Conservation (phyloP, 2,113 vertebrate species). For the Leptosomus discolor region DNA sequence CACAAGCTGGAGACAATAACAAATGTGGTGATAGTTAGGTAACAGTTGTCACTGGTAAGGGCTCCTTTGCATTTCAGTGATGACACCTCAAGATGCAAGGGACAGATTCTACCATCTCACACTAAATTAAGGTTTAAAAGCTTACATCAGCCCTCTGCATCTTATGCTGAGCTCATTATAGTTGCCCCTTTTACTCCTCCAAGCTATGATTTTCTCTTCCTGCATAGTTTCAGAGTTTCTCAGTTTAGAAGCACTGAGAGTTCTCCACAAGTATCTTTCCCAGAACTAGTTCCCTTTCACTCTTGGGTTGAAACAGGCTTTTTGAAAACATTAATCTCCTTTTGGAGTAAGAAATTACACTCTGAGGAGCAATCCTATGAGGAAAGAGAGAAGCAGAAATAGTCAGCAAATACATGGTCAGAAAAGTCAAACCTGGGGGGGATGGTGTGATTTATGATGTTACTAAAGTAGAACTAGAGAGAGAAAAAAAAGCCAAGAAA, state of each 20-base stretch:
- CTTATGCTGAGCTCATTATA: background rate
- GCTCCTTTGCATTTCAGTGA: background rate
- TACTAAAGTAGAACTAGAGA: background rate
- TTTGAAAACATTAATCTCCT: slow-evolving; percentile 18
- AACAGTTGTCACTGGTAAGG: background rate
- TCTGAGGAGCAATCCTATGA: background rate
- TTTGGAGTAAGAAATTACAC: background rate
- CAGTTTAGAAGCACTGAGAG: background rate
- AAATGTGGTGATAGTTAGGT: background rate
- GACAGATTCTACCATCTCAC: background rate
- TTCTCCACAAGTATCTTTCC: background rate
- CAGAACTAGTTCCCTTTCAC: background rate
- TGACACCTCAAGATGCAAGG: background rate
- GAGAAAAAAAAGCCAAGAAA: background rate
- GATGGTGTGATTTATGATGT: background rate
- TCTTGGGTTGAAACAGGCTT: background rate
- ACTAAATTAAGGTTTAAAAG: background rate
- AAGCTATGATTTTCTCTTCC: background rate
- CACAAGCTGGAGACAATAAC: background rate
- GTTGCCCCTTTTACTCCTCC: background rate
- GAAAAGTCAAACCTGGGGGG: background rate
- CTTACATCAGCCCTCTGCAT: background rate
- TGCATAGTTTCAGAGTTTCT: background rate
- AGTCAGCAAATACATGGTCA: slow-evolving; percentile 30
- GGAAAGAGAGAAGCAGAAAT: background rate